phyloP scores from a whole-genome alignment of 2,113 vertebrate genomes.

The Crypturellus undulatus region DNA sequence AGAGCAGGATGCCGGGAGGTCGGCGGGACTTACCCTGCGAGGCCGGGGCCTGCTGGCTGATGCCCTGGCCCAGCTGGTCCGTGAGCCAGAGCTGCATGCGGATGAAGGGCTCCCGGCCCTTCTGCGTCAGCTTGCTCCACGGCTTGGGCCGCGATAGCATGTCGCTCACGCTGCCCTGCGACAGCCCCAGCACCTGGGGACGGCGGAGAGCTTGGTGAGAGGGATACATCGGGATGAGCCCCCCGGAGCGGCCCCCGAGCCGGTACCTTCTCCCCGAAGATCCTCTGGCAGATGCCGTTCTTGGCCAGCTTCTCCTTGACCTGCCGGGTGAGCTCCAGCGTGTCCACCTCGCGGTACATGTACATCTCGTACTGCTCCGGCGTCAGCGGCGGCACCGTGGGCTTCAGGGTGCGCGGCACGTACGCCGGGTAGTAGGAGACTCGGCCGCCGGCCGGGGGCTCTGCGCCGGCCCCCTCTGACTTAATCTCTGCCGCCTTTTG shows the following conservation, averaged over 20 bases:
- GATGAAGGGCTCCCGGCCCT: constrained; percentile 97
- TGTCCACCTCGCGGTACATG: constrained; percentile 99
- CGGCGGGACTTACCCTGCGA: constrained; percentile 81
- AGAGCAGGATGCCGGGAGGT: not conserved
- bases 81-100: constrained; percentile 98
- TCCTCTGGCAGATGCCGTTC: constrained; percentile 98
- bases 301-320: constrained; percentile 99
- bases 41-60: constrained; percentile 81
- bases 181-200: constrained; percentile 92
- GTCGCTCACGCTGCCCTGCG: constrained; percentile 98
- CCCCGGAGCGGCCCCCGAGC: rapidly evolving
- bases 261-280: constrained; percentile 97
- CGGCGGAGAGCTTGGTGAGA: rapidly evolving
- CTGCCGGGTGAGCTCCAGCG: constrained; percentile 93
- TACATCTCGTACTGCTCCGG: constrained; percentile 98
- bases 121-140: constrained; percentile 98
- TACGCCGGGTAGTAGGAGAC: constrained; percentile 91
- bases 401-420: constrained; percentile 91
- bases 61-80: constrained; percentile 91
- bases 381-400: constrained; percentile 93
- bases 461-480: constrained; percentile 78
- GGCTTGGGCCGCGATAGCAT: constrained; percentile 98
- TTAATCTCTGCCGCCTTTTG: constrained; percentile 85
- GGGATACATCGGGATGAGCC: not conserved
- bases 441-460: constrained; percentile 70